phyloP scores from a whole-genome alignment of 2,113 vertebrate genomes.

The Tylochromis polylepis region DNA sequence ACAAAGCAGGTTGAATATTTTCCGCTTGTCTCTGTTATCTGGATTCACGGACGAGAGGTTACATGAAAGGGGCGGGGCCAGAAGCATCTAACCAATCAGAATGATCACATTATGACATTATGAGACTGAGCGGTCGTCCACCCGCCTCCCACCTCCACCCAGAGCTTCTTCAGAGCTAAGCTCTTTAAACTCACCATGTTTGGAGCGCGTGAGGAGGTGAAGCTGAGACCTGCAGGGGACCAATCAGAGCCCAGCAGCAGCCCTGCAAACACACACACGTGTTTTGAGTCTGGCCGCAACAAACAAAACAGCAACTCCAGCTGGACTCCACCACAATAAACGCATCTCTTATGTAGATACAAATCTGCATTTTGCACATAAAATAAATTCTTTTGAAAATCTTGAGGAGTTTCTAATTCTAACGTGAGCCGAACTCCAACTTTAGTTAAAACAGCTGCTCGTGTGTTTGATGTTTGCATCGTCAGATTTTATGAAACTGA shows the following conservation, averaged over 20 bases:
- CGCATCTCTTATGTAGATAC: background rate
- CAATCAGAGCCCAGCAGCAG: background rate
- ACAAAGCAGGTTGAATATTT: background rate
- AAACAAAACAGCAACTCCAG: background rate
- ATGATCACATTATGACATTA: background rate
- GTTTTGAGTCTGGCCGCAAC: background rate
- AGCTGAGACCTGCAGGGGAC: background rate
- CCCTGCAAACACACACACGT: background rate
- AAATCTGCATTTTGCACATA: background rate
- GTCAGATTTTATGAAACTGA: background rate
- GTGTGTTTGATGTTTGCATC: background rate
- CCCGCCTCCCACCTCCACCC: background rate
- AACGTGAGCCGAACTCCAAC: background rate
- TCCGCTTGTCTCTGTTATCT: accelerated
- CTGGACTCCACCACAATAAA: background rate
- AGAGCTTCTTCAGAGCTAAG: background rate
- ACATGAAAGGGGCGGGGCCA: background rate
- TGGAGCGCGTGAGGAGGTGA: background rate
- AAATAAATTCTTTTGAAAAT: background rate
- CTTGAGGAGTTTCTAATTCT: accelerated
- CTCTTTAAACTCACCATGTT: background rate
- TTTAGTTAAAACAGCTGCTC: background rate
- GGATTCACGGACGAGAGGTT: background rate
- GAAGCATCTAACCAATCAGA: accelerated
- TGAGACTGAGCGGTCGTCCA: accelerated